Base-by-base conservation (phyloP, 2,888 invertebrate genomes). In the Odontothrips loti region DNA sequence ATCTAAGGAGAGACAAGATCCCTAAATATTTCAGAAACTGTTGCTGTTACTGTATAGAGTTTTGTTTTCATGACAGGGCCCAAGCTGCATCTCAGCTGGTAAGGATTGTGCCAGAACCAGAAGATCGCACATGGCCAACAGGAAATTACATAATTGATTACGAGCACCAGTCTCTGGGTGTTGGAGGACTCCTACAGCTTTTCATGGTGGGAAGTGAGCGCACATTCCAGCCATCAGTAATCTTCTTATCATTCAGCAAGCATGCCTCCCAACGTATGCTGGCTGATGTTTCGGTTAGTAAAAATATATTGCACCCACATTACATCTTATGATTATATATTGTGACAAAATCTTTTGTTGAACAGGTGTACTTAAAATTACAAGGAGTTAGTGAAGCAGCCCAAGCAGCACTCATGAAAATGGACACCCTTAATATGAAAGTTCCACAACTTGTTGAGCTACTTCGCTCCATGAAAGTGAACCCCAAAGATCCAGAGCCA, bases 111-210 rank as follows among this genome's bases (percentile, higher is more conserved):
- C 89, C 90, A 0, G 89, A 90, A 84, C 90, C 91, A 0, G 89
- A 90, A 11, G 88, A 87, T 15, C 88, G 90, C 9, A 90, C 90
- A 84, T 92, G 93, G 90, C 90, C 92, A 0, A 93, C 93, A 0
- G 93, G 93, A 47, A 93, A 93, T 86, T 92, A 93, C 85, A 89
- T 94, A 81, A 89, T 93, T 84, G 93, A 93, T 83, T 91, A 91
- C 84, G 90, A 91, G n/a, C 91, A 92, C 84, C 90, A 90, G 0
- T 90, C 90, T 58, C 88, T 90, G 82, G 90, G 90, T 80, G 90
- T 90, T 82, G 91, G 91, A 0, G 89, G 90, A 3, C 88, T 91
- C 87, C 84, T 91, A 27, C 90, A 91, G 84, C 88, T 91, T 43
- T 87, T 93, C 82, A 89, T 91, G 12, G 90, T 93, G 4, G 93